Evolutionary conservation across 2,888 invertebrate species (phyloP), one percentile per base, ranked within the genome.

Genomic region (Cephus runcator): DNA sequence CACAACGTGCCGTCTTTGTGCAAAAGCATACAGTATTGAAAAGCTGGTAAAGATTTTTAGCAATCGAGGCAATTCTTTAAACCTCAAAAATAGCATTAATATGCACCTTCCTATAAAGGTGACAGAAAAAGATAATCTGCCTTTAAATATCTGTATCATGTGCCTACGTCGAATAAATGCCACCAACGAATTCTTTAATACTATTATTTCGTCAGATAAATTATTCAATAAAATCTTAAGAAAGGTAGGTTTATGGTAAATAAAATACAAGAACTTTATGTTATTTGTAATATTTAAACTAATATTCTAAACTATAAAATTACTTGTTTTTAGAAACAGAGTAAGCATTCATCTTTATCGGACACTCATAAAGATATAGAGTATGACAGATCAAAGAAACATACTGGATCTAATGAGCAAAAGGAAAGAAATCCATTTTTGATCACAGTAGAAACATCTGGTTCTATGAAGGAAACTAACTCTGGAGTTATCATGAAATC

Each of bases 1-100:
- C n/a, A 73, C 69, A 31, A 40, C 78, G 3, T 78, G 78, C 36
- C 56, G 78, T 69, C 78, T 78, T 33, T 78, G 78, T 75, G 75
- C 78, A 31, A 78, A 78, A 78, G 75, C 73, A 69, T 78, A 76
- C 34, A 30, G 75, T 15, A 75, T 75, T 23, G 78, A 78, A n/a
- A 78, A 78, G 34, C 35, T 78, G 4, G 75, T 78, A 34, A 78
- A 78, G n/a, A 78, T 78, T 30, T 78, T 78, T 56, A 78, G 78
- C 34, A 75, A 34, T n/a, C 56, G 78, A 36, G 78, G 78, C n/a
- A 71, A 35, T 40, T 78, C 78, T 15, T 71, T 78, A 34, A 76
- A 76, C 34, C 76, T 78, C 31, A 71, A 76, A 56, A 69, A 75
- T 1, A 78, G 78, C 56, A 36, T 78, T 4, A 78, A 75, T 31